Base-by-base conservation (phyloP, 2,888 invertebrate species). In the Cyrtodaria siliqua region DNA sequence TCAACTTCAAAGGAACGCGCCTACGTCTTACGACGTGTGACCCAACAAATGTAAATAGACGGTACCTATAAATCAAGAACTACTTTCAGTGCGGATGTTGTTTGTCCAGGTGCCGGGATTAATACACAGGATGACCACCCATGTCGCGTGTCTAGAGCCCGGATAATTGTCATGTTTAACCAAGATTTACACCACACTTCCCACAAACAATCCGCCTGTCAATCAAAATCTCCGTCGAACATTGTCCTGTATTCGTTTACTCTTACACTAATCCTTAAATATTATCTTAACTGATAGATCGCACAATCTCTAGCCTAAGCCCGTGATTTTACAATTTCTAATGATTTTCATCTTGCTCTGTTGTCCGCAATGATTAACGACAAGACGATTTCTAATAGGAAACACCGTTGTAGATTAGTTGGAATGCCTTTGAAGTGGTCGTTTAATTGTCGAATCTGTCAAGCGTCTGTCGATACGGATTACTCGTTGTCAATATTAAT, bases 381-480 rank as follows among this genome's bases (percentile, higher is more conserved):
- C 56, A 53, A 64, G 77, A 44, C 69, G 73, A 64, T 68, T 64
- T 59, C 64, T 52, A 64, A 75, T 80, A 60, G 61, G 62, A 69
- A 66, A 72, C 75, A 75, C 64, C 62, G 75, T 66, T 73, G 42
- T 69, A 57, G 72, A 80, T 75, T 80, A 80, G 72, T 72, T 66
- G 79, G 79, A 80, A 80, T 80, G 79, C 79, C 57, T 80, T 80
- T 80, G 79, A 80, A 80, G 79, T 80, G 79, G 79, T 62, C 71
- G 69, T 80, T 69, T 72, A 75, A 72, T 75, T 76, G 79, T 80
- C 72, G 66, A 80, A 80, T 69, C 79, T 80, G 79, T 80, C 79
- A 76, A 74, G 72, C 79, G 76, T 61, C 59, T 80, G 79, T 80
- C 79, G 76, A 80, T 80, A 64, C 57, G 62, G 79, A 80, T 80